Evolutionary conservation across 1,140 invertebrate species (phyloP), one percentile per base, ranked within the genome.

Genomic region (Oncopeltus fasciatus): DNA sequence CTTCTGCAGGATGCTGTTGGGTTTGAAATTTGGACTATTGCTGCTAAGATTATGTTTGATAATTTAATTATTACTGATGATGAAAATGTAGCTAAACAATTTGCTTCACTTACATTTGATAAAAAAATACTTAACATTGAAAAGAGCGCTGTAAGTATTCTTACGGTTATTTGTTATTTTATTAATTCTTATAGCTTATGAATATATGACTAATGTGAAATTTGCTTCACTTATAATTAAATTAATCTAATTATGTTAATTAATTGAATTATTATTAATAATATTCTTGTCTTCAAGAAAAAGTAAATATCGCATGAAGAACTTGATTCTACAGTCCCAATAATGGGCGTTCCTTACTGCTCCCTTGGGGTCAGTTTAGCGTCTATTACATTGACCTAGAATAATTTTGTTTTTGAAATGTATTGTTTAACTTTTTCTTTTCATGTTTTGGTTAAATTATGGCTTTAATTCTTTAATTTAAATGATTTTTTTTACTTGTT

Each of bases 21-120:
- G 33, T 84, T 99, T 72, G 96, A 99, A 74, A 74, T 99, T 38
- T 99, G 96, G 96, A 95, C 95, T 0, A 98, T 99, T 90, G 94
- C 91, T 0, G 85, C 90, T 67, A 82, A 86, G 68, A 91, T 99
- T 68, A 77, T 90, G 46, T 96, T 95, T 76, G 96, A 99, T 74
- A 99, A 99, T 74, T 80, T 99, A 31, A 77, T 99, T 38, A 82
- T 99, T 61, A 90, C 93, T 1, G 90, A 97, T 73, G 84, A 90
- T 68, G 75, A 83, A 62, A 75, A 75, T n/a, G 79, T 89, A 0
- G 90, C 92, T 1, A 78, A 84, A 33, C 76, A 85, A 53, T 96
- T 89, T 83, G 85, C 93, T 12, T 75, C 77, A 58, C 82, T 87
- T 64, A 94, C 91, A 0, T 98, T 89, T 76, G 82, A 85, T 59